phyloP scores from a whole-genome alignment of 2,797 vertebrate genomes.

The Gadopsis bispinosus region DNA sequence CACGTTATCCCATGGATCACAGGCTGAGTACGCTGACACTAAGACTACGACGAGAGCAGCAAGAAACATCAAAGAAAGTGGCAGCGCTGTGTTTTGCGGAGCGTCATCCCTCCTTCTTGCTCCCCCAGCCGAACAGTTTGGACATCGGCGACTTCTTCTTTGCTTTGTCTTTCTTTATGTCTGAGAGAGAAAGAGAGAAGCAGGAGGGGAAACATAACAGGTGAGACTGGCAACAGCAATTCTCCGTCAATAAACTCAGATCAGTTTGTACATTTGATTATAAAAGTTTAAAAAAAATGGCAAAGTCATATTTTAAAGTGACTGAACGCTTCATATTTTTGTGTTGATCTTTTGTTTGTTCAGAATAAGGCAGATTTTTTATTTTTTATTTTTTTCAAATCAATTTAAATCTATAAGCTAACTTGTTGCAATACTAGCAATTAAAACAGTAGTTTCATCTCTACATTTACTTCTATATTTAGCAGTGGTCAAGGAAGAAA shows the following conservation, averaged over 20 bases:
- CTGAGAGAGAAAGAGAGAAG: constrained; percentile 54
- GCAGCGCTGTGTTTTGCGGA: not conserved
- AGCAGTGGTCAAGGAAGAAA: not conserved
- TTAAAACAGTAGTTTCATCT: not conserved
- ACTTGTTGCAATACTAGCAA: not conserved
- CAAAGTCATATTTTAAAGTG: not conserved
- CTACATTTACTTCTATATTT: too few species aligned
- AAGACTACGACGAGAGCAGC: constrained; percentile 43
- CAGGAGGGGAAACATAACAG: not conserved
- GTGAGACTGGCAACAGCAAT: not conserved
- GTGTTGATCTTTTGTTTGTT: not conserved
- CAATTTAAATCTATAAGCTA: not conserved
- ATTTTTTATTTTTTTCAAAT: too few species aligned
- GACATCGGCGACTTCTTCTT: constrained; percentile 81
- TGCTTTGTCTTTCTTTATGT: constrained; percentile 81
- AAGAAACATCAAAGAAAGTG: constrained; percentile 19
- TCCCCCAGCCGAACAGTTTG: constrained; percentile 76
- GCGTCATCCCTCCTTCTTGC: constrained; percentile 74
- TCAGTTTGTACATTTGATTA: not conserved
- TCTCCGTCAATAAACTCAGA: not conserved
- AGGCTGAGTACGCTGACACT: constrained; percentile 39
- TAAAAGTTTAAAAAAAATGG: not conserved
- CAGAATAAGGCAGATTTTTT: not conserved
- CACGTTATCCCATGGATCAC: constrained; percentile 56
- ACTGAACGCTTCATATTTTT: not conserved